Evolutionary conservation across 2,797 vertebrate genomes (phyloP).

Genomic region (Nothura maculosa): DNA sequence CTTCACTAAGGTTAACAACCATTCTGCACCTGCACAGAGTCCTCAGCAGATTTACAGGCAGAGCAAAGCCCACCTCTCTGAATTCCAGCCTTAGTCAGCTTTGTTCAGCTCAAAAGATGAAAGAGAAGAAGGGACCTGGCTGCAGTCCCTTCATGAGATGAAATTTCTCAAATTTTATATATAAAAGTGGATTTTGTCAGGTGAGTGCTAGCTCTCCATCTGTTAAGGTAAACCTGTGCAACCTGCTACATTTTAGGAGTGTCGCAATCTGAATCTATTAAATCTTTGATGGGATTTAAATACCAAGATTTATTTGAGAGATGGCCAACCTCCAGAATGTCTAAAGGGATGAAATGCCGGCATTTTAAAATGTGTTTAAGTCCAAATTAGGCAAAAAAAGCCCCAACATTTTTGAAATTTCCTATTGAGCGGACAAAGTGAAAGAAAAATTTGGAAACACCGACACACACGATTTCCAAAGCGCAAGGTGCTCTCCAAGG

Average conservation of each 20-base stretch:
- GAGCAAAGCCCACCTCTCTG: background rate
- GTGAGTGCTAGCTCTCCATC: background rate
- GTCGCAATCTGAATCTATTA: background rate
- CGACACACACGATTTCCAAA: background rate
- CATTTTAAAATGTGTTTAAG: background rate
- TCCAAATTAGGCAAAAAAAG: background rate
- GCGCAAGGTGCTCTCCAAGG: background rate
- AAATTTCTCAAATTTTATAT: background rate
- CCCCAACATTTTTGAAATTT: background rate
- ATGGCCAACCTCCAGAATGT: background rate
- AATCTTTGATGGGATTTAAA: background rate
- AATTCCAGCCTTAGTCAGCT: background rate
- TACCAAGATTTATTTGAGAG: background rate
- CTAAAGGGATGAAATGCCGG: background rate
- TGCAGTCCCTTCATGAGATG: background rate
- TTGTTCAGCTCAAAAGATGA: background rate
- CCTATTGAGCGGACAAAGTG: background rate
- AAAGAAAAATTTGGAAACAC: background rate
- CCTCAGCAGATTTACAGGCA: background rate
- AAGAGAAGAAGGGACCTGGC: background rate
- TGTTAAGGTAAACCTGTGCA: background rate
- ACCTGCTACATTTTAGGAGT: background rate
- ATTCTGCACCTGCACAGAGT: background rate
- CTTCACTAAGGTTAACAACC: background rate
- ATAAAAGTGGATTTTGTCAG: background rate